Conservation (phyloP, 2,888 invertebrate species). For the Pyrgus malvae region DNA sequence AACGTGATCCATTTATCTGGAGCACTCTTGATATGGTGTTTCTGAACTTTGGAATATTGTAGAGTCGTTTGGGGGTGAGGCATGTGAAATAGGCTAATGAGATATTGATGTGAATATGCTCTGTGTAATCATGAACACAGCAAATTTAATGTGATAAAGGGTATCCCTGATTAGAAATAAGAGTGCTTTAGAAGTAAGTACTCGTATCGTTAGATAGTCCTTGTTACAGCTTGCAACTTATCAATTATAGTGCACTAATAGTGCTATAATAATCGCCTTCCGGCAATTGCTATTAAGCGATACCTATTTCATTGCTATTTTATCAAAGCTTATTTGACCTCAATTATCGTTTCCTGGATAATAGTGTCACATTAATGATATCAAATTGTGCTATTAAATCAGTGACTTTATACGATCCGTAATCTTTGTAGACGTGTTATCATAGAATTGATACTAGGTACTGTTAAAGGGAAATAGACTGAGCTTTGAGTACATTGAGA, state of each 20-base stretch:
- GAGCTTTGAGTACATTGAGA: constrained; percentile 7
- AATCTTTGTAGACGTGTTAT: neutral
- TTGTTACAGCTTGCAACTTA: too few relatives aligned
- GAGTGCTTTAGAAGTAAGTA: too few relatives aligned
- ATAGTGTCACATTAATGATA: constrained; percentile 10
- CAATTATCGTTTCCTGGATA: constrained; percentile 15
- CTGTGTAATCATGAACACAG: neutral
- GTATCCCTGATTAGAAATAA: too few relatives aligned
- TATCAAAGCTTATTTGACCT: constrained; percentile 7
- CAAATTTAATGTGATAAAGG: too few relatives aligned
- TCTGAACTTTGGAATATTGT: constrained; percentile 75
- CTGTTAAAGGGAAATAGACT: neutral
- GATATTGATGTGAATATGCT: constrained; percentile 24
- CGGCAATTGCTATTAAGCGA: constrained; percentile 2
- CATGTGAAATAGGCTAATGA: constrained; percentile 46
- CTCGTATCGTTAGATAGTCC: too few relatives aligned
- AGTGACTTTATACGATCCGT: neutral
- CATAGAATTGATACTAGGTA: constrained; percentile 1
- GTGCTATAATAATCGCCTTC: neutral
- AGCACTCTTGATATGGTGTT: constrained; percentile 76
- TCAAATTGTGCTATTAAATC: constrained; percentile 6
- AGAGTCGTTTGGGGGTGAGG: constrained; percentile 61
- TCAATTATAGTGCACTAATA: neutral
- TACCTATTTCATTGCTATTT: constrained; percentile 9
- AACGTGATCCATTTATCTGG: constrained; percentile 81